Evolutionary conservation across 2,797 vertebrate species (phyloP).

Genomic region (Schizothorax lantsangensis): DNA sequence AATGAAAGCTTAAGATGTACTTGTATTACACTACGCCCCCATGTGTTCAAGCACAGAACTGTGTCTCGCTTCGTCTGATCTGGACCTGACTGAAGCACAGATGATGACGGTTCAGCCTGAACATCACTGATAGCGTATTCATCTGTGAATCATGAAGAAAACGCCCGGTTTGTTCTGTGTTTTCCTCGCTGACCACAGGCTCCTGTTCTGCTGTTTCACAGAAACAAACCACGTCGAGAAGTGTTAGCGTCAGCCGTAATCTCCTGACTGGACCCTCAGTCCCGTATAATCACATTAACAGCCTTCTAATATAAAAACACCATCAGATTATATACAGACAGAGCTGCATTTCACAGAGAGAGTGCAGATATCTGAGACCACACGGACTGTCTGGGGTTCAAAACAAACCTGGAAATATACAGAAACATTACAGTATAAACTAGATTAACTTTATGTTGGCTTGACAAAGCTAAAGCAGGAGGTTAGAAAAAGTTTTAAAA

Average conservation of each 20-base stretch:
- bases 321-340: neutral
- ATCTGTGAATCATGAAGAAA: neutral
- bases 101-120: too few relatives aligned
- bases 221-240: neutral
- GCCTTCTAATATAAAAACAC: neutral
- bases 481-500: too few relatives aligned
- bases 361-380: neutral
- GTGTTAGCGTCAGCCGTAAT: neutral
- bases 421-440: neutral
- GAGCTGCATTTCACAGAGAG: neutral
- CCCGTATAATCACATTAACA: constrained; percentile 5
- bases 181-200: neutral
- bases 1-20: neutral
- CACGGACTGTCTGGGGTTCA: neutral
- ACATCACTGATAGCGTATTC: too few relatives aligned
- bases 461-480: too few relatives aligned
- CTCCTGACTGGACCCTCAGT: neutral
- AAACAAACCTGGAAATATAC: neutral
- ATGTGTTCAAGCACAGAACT: neutral
- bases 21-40: neutral
- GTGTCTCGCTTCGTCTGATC: neutral
- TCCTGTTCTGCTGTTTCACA: neutral
- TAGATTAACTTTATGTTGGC: too few relatives aligned
- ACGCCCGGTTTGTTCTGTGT: neutral
- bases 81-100: neutral